Evolutionary conservation across 2,888 invertebrate species (phyloP), one percentile per base, ranked within the genome.

Genomic region (Megalurothrips usitatus): DNA sequence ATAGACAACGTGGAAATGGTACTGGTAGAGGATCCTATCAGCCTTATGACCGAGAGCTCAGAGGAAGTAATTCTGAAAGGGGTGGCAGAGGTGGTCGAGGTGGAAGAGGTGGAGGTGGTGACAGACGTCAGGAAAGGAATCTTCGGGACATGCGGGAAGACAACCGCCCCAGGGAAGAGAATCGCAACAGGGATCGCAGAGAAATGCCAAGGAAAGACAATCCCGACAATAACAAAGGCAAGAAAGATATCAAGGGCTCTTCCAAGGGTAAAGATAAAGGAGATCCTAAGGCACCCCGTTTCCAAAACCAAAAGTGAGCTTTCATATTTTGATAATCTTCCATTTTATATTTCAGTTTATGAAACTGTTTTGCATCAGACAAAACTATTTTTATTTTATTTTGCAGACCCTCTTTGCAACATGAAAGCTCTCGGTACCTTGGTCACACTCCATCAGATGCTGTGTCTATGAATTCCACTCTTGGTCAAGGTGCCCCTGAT

Each of bases 51-150:
- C 79, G 82, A 47, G 80, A 80, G 17, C 78, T 79, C 23, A 80
- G 82, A 48, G 82, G 80, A 8, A 78, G 79, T 23, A 48, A 58
- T 34, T 80, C 81, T 34, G 68, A 80, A 23, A 14, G 80, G 28
- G 79, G 80, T 47, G 81, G 80, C 43, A 80, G 81, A 10, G 80
- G 80, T 68, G 80, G 82, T 19, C 80, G 81, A 17, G 80, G 81
- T 9, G 78, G 81, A 43, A 78, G 82, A 68, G 81, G 80, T 14
- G 79, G 81, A 9, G 48, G 81, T 26, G 79, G 81, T 58, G 58
- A 58, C n/a, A 58, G 58, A 14, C 17, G 58, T 6, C 58, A 58
- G n/a, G 58, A 58, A 6, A 58, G 58, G 58, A 58, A 58, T 17
- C n/a, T 58, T 43, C 34, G 82, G 63, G 81, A 58, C 58, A 17